Evolutionary conservation across 2,888 invertebrate genomes (phyloP).

Genomic region (Cepaea hortensis): DNA sequence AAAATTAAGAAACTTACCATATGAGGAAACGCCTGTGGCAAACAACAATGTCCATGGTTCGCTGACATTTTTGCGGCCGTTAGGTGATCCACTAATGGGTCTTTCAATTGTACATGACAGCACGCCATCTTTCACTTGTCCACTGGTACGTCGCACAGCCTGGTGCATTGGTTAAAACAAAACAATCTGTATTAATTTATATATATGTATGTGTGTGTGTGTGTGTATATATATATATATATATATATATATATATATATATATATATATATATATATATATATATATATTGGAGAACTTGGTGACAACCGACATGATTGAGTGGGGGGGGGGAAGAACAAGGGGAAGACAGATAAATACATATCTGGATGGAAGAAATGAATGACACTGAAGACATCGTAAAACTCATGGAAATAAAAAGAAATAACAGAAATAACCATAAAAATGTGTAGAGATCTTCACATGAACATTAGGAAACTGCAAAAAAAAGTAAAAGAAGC

Average conservation of each 20-base stretch:
- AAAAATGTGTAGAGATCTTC: no score
- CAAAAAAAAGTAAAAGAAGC: no score
- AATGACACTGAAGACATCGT: no score
- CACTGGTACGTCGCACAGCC: neutral
- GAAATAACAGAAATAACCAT: no score
- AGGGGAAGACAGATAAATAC: no score
- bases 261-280: neutral
- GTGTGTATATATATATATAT: neutral
- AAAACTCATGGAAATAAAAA: no score
- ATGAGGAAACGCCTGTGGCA: neutral
- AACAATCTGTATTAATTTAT: neutral
- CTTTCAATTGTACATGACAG: constrained; percentile 11
- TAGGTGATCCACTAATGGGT: constrained; percentile 1
- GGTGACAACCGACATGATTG: neutral
- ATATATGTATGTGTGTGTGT: neutral
- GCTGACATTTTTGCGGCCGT: neutral
- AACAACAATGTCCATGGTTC: constrained; percentile 25
- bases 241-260: neutral
- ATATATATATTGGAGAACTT: neutral
- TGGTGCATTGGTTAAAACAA: neutral
- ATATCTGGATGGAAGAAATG: no score
- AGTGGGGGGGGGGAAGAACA: neutral
- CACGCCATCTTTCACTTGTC: neutral
- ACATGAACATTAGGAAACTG: no score
- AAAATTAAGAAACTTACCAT: neutral